Percentiles rank a stretch among this genome's conserved stretches.
These are phyloP conservation scores for Labeo catla DNA, from an alignment of 2,113 vertebrate genomes.

Conservation along the genomic window DNA sequence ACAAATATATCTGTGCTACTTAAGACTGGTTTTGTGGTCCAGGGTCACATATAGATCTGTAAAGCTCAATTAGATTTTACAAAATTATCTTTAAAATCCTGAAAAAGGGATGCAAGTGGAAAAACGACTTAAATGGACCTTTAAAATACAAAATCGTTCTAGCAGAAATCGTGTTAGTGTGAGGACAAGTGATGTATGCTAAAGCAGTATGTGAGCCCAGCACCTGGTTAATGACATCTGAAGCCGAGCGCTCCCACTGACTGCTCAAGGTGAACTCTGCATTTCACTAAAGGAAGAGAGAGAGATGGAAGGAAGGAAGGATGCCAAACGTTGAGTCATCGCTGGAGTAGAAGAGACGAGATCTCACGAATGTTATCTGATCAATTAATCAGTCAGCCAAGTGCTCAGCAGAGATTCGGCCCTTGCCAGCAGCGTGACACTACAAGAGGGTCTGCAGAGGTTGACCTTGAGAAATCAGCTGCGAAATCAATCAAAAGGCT, in stretches of 20 bases:
- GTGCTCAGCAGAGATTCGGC: not conserved
- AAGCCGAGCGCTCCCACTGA: slow-evolving; percentile 6
- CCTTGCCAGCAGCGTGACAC: not conserved
- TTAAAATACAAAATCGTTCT: not conserved
- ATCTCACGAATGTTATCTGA: slow-evolving; percentile 43
- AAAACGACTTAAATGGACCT: not conserved
- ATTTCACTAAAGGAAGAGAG: not conserved
- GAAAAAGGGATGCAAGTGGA: not conserved
- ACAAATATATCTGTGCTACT: too few relatives aligned
- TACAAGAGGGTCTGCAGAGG: not conserved
- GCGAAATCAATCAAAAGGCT: not conserved
- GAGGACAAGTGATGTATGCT: not conserved
- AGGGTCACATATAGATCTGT: too few relatives aligned
- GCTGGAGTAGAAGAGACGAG: not conserved
- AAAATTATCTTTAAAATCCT: too few relatives aligned
- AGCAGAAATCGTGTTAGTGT: not conserved
- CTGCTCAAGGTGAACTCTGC: slow-evolving; percentile 53
- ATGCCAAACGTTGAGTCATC: slow-evolving; percentile 21
- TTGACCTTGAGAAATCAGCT: slow-evolving; percentile 2
- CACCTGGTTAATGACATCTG: slow-evolving; percentile 22
- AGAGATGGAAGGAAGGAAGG: slow-evolving; percentile 23
- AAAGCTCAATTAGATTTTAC: too few relatives aligned
- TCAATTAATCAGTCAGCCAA: slow-evolving; percentile 37
- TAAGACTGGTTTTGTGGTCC: too few relatives aligned
- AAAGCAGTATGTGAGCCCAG: slow-evolving; percentile 9